Conservation (phyloP, 1,140 invertebrate species). For the Panagrolaimus sp. region DNA sequence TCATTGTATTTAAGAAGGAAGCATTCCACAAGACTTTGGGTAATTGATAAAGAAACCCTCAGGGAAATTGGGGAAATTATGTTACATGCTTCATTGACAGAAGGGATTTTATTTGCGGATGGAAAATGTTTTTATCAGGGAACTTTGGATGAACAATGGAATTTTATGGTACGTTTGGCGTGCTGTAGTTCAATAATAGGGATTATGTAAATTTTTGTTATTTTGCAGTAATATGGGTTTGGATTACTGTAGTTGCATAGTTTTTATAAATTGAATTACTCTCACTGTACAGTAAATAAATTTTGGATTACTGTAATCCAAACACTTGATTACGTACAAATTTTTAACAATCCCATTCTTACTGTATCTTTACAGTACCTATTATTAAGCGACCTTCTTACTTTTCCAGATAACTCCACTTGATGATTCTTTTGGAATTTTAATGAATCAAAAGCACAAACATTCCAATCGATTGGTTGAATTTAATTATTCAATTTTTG, state of each 20-base stretch:
- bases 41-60: conserved; percentile 51
- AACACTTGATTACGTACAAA: too few species aligned
- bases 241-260: too few species aligned
- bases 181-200: neutral
- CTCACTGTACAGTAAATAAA: too few species aligned
- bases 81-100: conserved; percentile 39
- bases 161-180: conserved; percentile 33
- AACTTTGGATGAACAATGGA: conserved; percentile 39
- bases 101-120: conserved; percentile 53
- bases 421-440: conserved; percentile 42
- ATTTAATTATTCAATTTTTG: conserved; percentile 40
- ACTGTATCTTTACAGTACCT: too few species aligned
- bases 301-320: too few species aligned
- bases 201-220: neutral
- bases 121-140: conserved; percentile 45
- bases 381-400: too few species aligned
- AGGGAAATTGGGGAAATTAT: conserved; percentile 55
- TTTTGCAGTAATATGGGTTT: too few species aligned
- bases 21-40: conserved; percentile 54
- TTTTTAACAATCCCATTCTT: too few species aligned
- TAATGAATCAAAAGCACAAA: conserved; percentile 8
- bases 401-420: conserved; percentile 29
- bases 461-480: conserved; percentile 43
- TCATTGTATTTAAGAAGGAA: conserved; percentile 51
- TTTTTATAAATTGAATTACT: too few species aligned